These are phyloP conservation scores for Nebria salina DNA, from an alignment of 2,888 invertebrate species.

Conservation along the genomic window DNA sequence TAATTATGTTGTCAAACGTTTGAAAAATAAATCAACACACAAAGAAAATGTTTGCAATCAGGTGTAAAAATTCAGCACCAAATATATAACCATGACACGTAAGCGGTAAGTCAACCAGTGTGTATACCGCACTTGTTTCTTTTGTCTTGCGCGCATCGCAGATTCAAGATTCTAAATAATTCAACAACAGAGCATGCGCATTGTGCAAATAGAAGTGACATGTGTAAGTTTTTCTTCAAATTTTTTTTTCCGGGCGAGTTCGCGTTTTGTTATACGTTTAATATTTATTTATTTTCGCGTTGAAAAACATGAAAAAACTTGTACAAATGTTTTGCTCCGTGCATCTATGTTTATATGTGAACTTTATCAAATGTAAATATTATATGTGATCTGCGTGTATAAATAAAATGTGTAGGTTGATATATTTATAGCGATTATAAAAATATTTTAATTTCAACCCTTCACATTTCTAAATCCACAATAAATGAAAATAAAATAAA, in stretches of 20 bases:
- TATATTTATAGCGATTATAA: background rate
- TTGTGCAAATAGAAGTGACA: slow-evolving; percentile 22
- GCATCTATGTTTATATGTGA: slow-evolving; percentile 7
- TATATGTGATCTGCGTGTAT: background rate
- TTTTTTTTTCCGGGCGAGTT: background rate
- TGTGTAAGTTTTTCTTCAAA: slow-evolving; percentile 12
- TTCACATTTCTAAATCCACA: background rate
- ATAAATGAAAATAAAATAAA: background rate
- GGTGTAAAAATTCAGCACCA: slow-evolving; percentile 28
- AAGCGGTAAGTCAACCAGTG: slow-evolving; percentile 27
- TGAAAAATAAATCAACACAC: slow-evolving; percentile 45
- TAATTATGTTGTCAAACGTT: slow-evolving; percentile 46
- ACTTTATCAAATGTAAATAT: slow-evolving; percentile 27
- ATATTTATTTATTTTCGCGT: background rate
- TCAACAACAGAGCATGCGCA: background rate
- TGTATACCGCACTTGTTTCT: slow-evolving; percentile 2
- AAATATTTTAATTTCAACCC: background rate
- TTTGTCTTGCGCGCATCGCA: background rate
- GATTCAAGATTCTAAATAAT: slow-evolving; percentile 5
- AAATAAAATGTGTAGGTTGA: background rate
- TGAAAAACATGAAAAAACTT: background rate
- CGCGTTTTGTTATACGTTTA: background rate
- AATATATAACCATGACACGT: slow-evolving; percentile 42
- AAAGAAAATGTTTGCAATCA: slow-evolving; percentile 43
- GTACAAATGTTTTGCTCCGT: background rate